Evolutionary conservation across 2,113 vertebrate genomes (phyloP), one percentile per base, ranked within the genome.

Genomic region (Cyrtonyx montezumae): DNA sequence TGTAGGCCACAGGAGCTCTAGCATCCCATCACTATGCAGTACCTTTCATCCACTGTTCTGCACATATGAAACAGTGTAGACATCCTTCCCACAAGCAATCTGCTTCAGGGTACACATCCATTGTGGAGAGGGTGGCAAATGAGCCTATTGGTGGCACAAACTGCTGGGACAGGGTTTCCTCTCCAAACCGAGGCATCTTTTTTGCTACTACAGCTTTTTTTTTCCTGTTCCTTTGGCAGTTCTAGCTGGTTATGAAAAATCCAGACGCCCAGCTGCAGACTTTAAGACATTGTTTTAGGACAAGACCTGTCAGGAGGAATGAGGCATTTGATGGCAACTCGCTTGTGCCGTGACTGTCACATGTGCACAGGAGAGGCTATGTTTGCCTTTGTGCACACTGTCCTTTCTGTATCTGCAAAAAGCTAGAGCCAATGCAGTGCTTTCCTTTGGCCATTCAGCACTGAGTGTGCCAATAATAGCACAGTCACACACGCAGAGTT

Each of bases 361-460:
- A 8, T 85, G 78, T 43, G 66, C 59, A 25, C 62, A 87, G 94
- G 94, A 91, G 87, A 77, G 91, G 91, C 92, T 69, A 13, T 87
- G 87, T 93, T 95, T 95, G 88, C 67, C 91, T 92, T 92, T 93
- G 87, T 76, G 84, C 88, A 86, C 46, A 32, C 88, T 92, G 96
- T 79, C 84, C 87, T 95, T 84, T 79, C 91, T 76, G 62, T n/a
- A 34, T 74, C 91, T 76, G 84, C 46, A 73, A 79, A 88, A 81
- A 79, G 51, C 62, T 45, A 58, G 80, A 93, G 75, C 62, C 84
- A 69, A 63, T 43, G 84, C 88, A 76, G 59, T 76, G 68, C 67
- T 95, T 82, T 88, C 80, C 87, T 86, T 81, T 79, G 80, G 79
- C 92, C 88, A 63, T 90, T 86, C 86, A 73, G 84, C 71, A 34